Percentiles rank a stretch among this genome's conserved stretches.
phyloP scores from a whole-genome alignment of 2,113 vertebrate species.

The Heliornis fulica region DNA sequence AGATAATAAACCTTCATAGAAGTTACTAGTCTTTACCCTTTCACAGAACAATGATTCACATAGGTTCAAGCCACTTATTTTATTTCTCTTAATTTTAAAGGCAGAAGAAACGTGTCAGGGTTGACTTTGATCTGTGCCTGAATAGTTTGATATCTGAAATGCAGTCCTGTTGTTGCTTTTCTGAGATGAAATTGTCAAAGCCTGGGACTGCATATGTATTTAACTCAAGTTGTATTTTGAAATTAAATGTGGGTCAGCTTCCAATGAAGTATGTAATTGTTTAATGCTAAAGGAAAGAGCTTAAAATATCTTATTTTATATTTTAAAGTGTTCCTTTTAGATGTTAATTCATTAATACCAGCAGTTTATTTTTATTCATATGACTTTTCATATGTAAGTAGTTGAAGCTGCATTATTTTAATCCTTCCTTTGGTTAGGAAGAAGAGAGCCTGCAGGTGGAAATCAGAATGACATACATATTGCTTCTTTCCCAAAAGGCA shows the following conservation, averaged over 20 bases:
- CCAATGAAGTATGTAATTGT: constrained; percentile 10
- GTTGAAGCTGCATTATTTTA: constrained; percentile 44
- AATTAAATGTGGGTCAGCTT: constrained; percentile 41
- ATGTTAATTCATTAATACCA: constrained; percentile 61
- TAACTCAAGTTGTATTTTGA: not conserved
- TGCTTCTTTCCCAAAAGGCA: constrained; percentile 38
- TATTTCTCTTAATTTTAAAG: constrained; percentile 52
- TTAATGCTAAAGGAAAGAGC: constrained; percentile 35
- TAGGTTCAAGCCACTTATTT: constrained; percentile 12
- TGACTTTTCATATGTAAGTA: constrained; percentile 53
- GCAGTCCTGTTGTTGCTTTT: not conserved
- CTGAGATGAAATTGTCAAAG: not conserved
- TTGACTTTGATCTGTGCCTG: not conserved
- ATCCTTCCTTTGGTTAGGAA: constrained; percentile 38
- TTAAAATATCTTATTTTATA: constrained; percentile 49
- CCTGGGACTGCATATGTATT: not conserved
- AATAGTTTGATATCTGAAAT: not conserved
- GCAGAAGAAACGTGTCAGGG: not conserved
- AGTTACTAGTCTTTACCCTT: constrained; percentile 55
- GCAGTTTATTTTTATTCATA: constrained; percentile 54
- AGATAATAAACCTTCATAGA: constrained; percentile 68
- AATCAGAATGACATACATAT: constrained; percentile 20
- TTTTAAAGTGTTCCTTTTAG: constrained; percentile 45
- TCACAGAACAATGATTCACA: constrained; percentile 55
- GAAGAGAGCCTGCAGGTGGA: constrained; percentile 51